Base-by-base conservation (phyloP, 2,113 vertebrate genomes). In the Trinectes maculatus region DNA sequence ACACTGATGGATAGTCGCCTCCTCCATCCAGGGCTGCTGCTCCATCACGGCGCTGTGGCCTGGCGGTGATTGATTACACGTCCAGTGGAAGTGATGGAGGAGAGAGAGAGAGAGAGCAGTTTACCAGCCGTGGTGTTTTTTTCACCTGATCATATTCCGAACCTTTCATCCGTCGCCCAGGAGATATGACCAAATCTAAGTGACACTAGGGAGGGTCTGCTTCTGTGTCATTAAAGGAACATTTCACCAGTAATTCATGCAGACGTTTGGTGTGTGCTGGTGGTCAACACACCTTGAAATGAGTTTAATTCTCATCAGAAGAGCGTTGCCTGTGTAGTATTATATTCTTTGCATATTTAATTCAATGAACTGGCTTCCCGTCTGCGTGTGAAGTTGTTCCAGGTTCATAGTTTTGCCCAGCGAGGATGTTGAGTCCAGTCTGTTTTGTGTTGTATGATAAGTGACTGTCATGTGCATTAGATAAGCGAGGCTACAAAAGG, bases 1-100 rank as follows among this genome's bases (percentile, higher is more conserved):
- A 26, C 0, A 8, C 69, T 87, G 78, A 89, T 79, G 82, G 78
- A 87, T 86, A 21, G 57, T 72, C 64, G 62, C 82, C 78, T 44
- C 37, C 34, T 66, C 62, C 55, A 10, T 28, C 76, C 75, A 13
- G 53, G 65, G 56, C 73, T 22, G 59, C 78, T 12, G 67, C 69
- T 65, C 79, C 56, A 52, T 86, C 74, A 83, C 37, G 31, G 37
- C 22, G 47, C 25, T 8, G 22, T 13, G 53, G 57, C 19, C 39
- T 4, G 33, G 71, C 46, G 5, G 29, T 85, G 87, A 91, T 82
- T 79, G 83, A 83, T 84, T 19, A 48, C 59, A 10, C 1, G 6
- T 13, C 51, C 44, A 71, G 84, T 75, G 79, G 71, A 78, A 29
- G 71, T 88, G 88, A 91, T 87, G 73, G 59, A 88, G 81, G 84